These are phyloP conservation scores for Aurelia sp. DNA, from an alignment of 30 jellyfish, hydroid and myxozoan species.

Conservation along the genomic window DNA sequence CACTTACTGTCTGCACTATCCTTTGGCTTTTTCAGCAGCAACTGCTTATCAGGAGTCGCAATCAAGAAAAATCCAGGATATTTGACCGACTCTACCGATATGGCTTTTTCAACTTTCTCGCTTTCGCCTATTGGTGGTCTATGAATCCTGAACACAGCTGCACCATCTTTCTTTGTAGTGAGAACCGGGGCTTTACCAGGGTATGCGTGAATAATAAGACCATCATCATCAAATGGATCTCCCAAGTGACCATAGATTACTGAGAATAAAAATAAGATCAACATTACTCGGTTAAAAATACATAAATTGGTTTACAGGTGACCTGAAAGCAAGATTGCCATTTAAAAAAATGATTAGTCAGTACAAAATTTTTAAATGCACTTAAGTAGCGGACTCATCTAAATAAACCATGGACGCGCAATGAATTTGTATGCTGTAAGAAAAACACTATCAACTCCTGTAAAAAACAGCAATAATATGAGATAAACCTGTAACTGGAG, in stretches of 20 bases:
- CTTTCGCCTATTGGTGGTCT: conserved; percentile 51
- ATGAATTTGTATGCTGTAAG: no score
- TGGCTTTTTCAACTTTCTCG: background rate
- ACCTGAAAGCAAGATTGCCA: no score
- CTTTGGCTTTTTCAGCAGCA: conserved; percentile 23
- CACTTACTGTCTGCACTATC: conserved; percentile 25
- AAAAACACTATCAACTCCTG: no score
- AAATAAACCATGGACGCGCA: no score
- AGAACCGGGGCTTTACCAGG: conserved; percentile 45
- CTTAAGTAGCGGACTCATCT: no score
- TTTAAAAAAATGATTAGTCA: no score
- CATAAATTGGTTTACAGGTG: no score
- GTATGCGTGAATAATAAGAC: conserved; percentile 71
- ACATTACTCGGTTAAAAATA: background rate
- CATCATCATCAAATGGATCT: conserved; percentile 59
- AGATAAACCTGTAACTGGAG: no score
- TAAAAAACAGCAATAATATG: no score
- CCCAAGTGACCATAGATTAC: conserved; percentile 66
- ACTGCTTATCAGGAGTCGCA: background rate
- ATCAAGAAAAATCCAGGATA: background rate
- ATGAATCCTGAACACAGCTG: conserved; percentile 40
- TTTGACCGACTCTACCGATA: background rate
- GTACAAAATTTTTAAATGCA: no score
- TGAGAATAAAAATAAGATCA: background rate
- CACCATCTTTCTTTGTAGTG: conserved; percentile 74